Evolutionary conservation across 2,888 invertebrate genomes (phyloP).

Genomic region (Watsonalla binaria): DNA sequence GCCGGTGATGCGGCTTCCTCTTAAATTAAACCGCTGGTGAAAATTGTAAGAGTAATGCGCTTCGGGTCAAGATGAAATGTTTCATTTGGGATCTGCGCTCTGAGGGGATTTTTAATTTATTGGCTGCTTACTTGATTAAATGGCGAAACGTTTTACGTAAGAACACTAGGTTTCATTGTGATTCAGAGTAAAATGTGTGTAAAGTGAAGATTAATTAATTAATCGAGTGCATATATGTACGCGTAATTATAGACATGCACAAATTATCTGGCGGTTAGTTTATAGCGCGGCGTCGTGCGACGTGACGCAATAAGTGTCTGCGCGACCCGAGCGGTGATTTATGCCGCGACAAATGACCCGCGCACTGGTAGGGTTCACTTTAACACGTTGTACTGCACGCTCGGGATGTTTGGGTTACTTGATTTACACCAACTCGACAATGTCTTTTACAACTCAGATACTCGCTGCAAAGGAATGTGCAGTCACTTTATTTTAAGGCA

Average conservation of each 20-base stretch:
- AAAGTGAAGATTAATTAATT: too few relatives aligned
- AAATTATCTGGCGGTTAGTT: not conserved
- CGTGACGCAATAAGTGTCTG: slow-evolving; percentile 18
- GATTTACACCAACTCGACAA: not conserved
- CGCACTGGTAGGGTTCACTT: slow-evolving; percentile 13
- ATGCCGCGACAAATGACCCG: slow-evolving; percentile 15
- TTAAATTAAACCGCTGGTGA: slow-evolving; percentile 26
- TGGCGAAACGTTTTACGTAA: slow-evolving; percentile 2
- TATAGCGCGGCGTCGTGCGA: slow-evolving; percentile 1
- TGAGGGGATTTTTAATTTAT: not conserved
- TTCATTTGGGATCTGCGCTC: slow-evolving; percentile 11
- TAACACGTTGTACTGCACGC: not conserved
- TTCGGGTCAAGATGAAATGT: slow-evolving; percentile 7
- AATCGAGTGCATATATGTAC: too few relatives aligned
- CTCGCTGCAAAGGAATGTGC: too few relatives aligned
- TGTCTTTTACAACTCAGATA: not conserved
- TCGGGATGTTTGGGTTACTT: not conserved
- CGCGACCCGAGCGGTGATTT: slow-evolving; percentile 14
- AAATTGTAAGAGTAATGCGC: slow-evolving; percentile 19
- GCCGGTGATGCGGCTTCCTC: slow-evolving; percentile 16
- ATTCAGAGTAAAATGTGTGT: too few relatives aligned
- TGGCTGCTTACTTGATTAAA: slow-evolving; percentile 5
- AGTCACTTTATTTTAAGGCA: too few relatives aligned
- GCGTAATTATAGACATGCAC: not conserved
- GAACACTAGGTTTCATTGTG: not conserved